Conservation (phyloP, 2,113 vertebrate species). For the Sakesphorus luctuosus region DNA sequence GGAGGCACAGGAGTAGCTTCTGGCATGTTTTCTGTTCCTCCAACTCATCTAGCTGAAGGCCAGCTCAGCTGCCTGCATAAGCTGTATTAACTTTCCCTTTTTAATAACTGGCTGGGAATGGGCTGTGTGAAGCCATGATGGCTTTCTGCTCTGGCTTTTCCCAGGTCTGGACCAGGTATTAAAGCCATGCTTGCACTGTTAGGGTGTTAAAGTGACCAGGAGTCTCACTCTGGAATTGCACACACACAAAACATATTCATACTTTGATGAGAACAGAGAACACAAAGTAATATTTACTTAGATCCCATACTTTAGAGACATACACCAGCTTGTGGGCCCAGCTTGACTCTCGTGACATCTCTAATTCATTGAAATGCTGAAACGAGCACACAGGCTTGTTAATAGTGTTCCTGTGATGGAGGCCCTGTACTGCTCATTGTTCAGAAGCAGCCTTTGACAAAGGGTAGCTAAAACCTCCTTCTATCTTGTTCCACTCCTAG, state of each 20-base stretch:
- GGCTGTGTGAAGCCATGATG: background rate
- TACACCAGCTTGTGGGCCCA: background rate
- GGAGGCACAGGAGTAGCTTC: background rate
- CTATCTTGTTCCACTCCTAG: background rate
- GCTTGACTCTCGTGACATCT: background rate
- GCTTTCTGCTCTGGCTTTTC: background rate
- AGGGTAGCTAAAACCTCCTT: background rate
- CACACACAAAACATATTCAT: accelerated
- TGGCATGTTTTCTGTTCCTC: background rate
- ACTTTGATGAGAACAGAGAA: background rate
- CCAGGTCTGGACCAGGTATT: background rate
- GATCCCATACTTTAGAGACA: background rate
- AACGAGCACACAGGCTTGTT: background rate
- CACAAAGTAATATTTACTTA: background rate
- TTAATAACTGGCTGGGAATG: background rate
- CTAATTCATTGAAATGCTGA: background rate
- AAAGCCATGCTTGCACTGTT: background rate
- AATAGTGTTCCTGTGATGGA: background rate
- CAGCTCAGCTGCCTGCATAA: background rate
- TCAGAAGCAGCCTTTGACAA: background rate
- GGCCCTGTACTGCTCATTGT: background rate
- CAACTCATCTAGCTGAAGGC: background rate
- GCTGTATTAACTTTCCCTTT: background rate
- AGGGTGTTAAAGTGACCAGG: background rate
- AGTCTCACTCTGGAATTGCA: background rate